phyloP scores from a whole-genome alignment of 2,888 invertebrate species.

The Oasisia sp. region DNA sequence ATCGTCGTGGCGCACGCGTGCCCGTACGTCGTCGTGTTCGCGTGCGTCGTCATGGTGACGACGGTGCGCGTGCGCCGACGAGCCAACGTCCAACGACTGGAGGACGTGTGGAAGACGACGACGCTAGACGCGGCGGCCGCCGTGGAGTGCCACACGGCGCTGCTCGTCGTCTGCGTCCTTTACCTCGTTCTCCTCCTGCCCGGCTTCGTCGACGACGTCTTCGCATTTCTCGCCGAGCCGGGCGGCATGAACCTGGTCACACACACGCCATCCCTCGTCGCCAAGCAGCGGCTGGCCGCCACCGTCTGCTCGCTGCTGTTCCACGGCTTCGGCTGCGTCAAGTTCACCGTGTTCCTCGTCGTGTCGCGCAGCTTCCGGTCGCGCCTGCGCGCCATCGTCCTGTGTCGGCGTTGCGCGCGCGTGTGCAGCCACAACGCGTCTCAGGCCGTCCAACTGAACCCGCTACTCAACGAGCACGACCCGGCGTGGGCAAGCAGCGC shows the following conservation, averaged over 20 bases:
- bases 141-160: slow-evolving; percentile 41
- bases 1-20: slow-evolving; percentile 51
- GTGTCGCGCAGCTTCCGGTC: not conserved
- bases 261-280: slow-evolving; percentile 25
- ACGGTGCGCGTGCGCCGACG: slow-evolving; percentile 32
- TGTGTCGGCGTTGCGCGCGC: not conserved
- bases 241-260: slow-evolving; percentile 27
- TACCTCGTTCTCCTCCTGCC: slow-evolving; percentile 45
- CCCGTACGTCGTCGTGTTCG: slow-evolving; percentile 51
- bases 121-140: slow-evolving; percentile 42
- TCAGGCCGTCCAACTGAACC: not conserved
- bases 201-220: slow-evolving; percentile 42
- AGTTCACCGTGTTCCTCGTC: slow-evolving; percentile 46
- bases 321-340: slow-evolving; percentile 47
- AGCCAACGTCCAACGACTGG: slow-evolving; percentile 34
- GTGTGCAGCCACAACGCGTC: slow-evolving; percentile 8
- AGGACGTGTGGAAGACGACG: slow-evolving; percentile 44
- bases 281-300: slow-evolving; percentile 33
- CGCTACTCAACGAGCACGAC: not conserved
- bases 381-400: not conserved
- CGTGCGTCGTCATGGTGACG: slow-evolving; percentile 45
- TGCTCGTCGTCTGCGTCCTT: slow-evolving; percentile 39
- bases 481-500: not conserved
- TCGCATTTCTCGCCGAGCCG: slow-evolving; percentile 33
- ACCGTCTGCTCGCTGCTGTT: slow-evolving; percentile 40